Conservation (phyloP, 2,797 vertebrate genomes). For the Margarornis squamiger region DNA sequence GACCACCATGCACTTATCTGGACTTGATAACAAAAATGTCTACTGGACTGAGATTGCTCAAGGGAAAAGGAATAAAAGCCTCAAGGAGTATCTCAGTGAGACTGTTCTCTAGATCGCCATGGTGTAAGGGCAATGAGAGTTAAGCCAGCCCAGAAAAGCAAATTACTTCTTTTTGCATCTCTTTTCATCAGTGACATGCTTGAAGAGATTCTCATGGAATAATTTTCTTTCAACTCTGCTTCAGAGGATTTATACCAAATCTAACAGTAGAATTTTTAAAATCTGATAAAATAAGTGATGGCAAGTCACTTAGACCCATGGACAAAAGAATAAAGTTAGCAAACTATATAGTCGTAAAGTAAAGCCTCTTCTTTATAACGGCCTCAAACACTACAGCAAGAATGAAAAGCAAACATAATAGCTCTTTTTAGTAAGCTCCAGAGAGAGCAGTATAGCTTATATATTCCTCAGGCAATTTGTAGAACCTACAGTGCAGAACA, state of each 20-base stretch:
- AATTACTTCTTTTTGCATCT: neutral
- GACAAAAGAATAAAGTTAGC: neutral
- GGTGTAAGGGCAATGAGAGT: neutral
- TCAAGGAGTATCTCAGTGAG: neutral
- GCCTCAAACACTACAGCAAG: neutral
- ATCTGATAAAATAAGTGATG: neutral
- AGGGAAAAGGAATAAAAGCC: neutral
- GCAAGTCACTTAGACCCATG: neutral
- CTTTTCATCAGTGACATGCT: neutral
- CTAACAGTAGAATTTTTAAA: neutral
- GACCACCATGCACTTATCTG: neutral
- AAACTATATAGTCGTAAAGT: neutral
- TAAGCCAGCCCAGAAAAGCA: neutral
- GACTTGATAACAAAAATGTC: neutral
- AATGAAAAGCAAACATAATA: neutral
- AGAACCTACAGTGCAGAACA: neutral
- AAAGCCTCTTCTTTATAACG: neutral
- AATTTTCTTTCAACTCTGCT: neutral
- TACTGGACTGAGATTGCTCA: neutral
- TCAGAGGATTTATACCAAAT: neutral
- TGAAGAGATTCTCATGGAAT: neutral
- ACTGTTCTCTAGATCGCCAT: neutral
- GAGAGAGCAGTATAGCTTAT: neutral
- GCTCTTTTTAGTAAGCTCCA: neutral
- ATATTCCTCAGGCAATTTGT: neutral